Evolutionary conservation across 2,888 invertebrate genomes (phyloP).

Genomic region (Napeogenes sylphis): DNA sequence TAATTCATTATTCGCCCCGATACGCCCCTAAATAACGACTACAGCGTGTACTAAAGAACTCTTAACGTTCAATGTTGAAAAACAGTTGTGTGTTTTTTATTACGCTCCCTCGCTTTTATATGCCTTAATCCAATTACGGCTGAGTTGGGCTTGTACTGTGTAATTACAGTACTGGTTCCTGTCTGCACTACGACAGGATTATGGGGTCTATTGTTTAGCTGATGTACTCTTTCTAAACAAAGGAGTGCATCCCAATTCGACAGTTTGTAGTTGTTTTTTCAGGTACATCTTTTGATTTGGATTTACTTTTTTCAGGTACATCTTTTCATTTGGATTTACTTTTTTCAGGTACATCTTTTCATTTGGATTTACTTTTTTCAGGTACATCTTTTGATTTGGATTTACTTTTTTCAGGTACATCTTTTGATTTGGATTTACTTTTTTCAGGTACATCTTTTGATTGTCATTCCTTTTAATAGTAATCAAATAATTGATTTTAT

Average conservation of each 20-base stretch:
- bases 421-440: too few relatives aligned
- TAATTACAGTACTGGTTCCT: slow-evolving; percentile 17
- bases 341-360: too few relatives aligned
- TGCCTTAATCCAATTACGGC: slow-evolving; percentile 49
- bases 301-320: too few relatives aligned
- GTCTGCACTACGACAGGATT: slow-evolving; percentile 2
- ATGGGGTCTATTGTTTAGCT: not conserved
- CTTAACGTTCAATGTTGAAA: slow-evolving; percentile 29
- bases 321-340: too few relatives aligned
- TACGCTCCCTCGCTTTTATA: slow-evolving; percentile 33
- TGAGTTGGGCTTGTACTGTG: slow-evolving; percentile 22
- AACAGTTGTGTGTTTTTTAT: slow-evolving; percentile 34
- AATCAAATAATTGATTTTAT: too few relatives aligned
- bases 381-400: too few relatives aligned
- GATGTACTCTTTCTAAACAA: slow-evolving; percentile 4
- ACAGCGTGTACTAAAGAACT: slow-evolving; percentile 2
- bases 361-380: too few relatives aligned
- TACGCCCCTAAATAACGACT: slow-evolving; percentile 5
- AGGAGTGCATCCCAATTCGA: not conserved
- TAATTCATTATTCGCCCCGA: slow-evolving; percentile 1
- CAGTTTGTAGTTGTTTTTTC: not conserved
- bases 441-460: too few relatives aligned
- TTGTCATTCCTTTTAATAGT: too few relatives aligned
- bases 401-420: too few relatives aligned
- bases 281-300: too few relatives aligned